A percentile compares a stretch with the other conserved stretches of the same genome.
Conservation (phyloP, 30 jellyfish, hydroid and myxozoan species). For the Clytia hemisphaerica region DNA sequence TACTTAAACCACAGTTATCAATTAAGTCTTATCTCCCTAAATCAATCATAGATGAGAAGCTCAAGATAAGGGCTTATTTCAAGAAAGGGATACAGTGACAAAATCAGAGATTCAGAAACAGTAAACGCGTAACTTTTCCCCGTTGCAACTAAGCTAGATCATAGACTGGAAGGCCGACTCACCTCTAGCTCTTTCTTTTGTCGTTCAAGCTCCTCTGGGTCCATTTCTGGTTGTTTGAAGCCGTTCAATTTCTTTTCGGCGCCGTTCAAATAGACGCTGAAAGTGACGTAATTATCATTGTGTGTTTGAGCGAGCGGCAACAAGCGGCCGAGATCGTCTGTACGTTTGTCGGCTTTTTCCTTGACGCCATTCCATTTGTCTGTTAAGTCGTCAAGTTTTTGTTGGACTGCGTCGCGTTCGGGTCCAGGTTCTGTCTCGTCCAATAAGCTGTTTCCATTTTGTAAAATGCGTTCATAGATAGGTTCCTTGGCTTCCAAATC, state of each 20-base stretch:
- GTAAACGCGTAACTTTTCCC: neutral
- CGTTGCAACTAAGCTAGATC: too few species aligned
- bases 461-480: constrained; percentile 53
- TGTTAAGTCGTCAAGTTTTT: constrained; percentile 44
- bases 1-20: too few species aligned
- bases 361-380: constrained; percentile 50
- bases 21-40: too few species aligned
- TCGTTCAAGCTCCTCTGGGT: constrained; percentile 37
- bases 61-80: too few species aligned
- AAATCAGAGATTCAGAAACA: neutral
- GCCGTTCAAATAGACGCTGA: constrained; percentile 65
- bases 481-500: constrained; percentile 96
- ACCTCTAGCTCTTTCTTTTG: constrained; percentile 74
- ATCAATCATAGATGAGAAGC: too few species aligned
- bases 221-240: constrained; percentile 42
- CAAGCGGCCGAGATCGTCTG: constrained; percentile 51
- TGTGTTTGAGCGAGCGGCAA: constrained; percentile 50
- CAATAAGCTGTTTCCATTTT: constrained; percentile 56
- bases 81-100: neutral
- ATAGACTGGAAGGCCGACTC: neutral
- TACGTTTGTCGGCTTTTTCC: constrained; percentile 33
- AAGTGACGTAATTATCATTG: constrained; percentile 43
- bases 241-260: constrained; percentile 62
- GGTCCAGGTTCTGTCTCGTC: constrained; percentile 65
- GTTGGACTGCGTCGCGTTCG: constrained; percentile 56